Conservation (phyloP, 2,113 vertebrate species). For the Chamaetylas fuelleborni region DNA sequence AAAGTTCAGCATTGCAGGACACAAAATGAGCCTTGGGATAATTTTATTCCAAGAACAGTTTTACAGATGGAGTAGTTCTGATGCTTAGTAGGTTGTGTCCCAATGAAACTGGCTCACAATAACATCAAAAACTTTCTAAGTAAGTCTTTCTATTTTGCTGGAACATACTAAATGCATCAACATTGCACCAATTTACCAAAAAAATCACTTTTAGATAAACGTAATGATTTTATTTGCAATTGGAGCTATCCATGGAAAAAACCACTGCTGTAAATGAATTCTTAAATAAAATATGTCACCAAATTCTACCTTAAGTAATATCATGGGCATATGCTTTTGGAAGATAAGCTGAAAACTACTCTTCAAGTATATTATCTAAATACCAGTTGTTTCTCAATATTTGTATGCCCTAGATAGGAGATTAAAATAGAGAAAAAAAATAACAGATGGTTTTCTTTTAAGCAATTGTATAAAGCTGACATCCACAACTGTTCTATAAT, state of each 20-base stretch:
- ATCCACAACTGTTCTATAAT: not conserved
- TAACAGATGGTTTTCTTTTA: constrained; percentile 8
- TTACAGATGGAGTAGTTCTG: not conserved
- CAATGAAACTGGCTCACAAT: not conserved
- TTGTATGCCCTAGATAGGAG: not conserved
- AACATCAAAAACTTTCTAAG: not conserved
- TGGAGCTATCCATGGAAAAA: not conserved
- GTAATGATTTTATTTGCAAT: not conserved
- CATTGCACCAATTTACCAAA: not conserved
- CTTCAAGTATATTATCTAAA: not conserved
- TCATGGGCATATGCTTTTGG: not conserved
- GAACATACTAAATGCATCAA: not conserved
- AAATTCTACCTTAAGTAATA: not conserved
- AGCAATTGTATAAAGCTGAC: not conserved
- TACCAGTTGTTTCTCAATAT: not conserved
- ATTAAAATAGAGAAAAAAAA: not conserved
- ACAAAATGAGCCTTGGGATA: not conserved
- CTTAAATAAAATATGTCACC: not conserved
- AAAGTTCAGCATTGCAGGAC: not conserved
- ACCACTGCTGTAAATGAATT: not conserved
- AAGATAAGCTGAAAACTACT: not conserved
- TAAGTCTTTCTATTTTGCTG: not conserved
- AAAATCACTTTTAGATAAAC: not conserved
- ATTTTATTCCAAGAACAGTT: not conserved
- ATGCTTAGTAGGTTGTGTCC: not conserved